These are phyloP conservation scores for Subanguina moxae DNA, from an alignment of 1,140 invertebrate species.

Conservation along the genomic window DNA sequence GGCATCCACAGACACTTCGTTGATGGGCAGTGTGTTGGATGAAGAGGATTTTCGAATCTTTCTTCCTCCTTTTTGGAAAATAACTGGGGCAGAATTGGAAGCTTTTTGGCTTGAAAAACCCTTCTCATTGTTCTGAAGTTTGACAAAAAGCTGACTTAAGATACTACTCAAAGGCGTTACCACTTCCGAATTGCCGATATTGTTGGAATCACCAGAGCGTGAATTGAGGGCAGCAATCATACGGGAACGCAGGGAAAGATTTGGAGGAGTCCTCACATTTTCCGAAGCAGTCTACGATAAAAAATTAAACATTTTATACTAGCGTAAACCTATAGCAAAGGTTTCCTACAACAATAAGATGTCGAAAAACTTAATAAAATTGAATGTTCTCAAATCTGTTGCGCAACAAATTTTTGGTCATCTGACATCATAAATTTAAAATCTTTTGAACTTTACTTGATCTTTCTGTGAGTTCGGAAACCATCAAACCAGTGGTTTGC, in stretches of 20 bases:
- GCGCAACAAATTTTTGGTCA: no score
- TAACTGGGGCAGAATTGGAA: neutral
- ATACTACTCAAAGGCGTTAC: neutral
- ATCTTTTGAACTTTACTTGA: no score
- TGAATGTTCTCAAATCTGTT: no score
- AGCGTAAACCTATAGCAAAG: no score
- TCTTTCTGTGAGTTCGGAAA: no score
- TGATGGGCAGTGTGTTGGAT: no score
- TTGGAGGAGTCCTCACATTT: conserved; percentile 43
- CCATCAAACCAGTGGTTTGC: no score
- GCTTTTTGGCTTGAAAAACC: conserved; percentile 4
- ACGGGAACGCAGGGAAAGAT: conserved; percentile 37
- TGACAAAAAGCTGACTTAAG: neutral
- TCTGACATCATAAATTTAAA: no score
- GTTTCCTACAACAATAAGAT: no score
- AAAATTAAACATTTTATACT: no score
- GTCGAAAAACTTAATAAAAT: no score
- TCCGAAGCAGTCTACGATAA: conserved; percentile 14
- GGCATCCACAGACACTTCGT: no score
- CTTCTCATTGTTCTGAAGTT: conserved; percentile 14
- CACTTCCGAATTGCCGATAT: conserved; percentile 1
- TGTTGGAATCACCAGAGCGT: conserved; percentile 27
- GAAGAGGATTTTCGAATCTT: neutral
- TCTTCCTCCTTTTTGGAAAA: conserved; percentile 22
- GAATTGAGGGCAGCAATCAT: conserved; percentile 48